A percentile compares a stretch with the other conserved stretches of the same genome.
phyloP scores from a whole-genome alignment of 2,888 invertebrate genomes.

The Mystacides longicornis region DNA sequence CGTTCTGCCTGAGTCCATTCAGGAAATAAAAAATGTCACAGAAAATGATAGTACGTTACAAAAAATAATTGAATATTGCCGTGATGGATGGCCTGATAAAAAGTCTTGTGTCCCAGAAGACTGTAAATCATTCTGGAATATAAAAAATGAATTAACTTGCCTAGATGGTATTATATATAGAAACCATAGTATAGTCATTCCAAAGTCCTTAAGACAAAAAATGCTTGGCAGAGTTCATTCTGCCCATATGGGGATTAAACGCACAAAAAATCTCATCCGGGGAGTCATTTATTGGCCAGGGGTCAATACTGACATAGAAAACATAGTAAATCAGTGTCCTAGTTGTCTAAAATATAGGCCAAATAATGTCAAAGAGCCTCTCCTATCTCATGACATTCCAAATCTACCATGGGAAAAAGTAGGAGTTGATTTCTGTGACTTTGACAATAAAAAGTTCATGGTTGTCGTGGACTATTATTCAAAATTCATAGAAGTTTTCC shows the following conservation, averaged over 20 bases:
- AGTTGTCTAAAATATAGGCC: constrained; percentile 14
- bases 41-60: background rate
- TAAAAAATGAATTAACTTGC: background rate
- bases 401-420: constrained; percentile 25
- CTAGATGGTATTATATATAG: constrained; percentile 17
- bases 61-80: background rate
- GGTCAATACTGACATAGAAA: constrained; percentile 27
- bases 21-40: background rate
- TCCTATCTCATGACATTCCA: constrained; percentile 24
- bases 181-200: constrained; percentile 24
- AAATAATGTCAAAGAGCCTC: constrained; percentile 15
- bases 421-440: constrained; percentile 27
- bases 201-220: constrained; percentile 17
- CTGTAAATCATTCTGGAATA: constrained; percentile 1
- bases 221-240: constrained; percentile 24
- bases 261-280: constrained; percentile 24
- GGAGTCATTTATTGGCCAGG: constrained; percentile 28
- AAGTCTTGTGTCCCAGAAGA: background rate
- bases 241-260: constrained; percentile 24
- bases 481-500: background rate
- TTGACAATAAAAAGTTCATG: constrained; percentile 4
- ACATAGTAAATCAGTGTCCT: constrained; percentile 21
- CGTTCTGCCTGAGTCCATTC: background rate
- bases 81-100: background rate
- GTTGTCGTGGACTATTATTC: constrained; percentile 3